A percentile compares a stretch with the other conserved stretches of the same genome.
Conservation (phyloP, 2,797 vertebrate genomes). For the Nothura maculosa region DNA sequence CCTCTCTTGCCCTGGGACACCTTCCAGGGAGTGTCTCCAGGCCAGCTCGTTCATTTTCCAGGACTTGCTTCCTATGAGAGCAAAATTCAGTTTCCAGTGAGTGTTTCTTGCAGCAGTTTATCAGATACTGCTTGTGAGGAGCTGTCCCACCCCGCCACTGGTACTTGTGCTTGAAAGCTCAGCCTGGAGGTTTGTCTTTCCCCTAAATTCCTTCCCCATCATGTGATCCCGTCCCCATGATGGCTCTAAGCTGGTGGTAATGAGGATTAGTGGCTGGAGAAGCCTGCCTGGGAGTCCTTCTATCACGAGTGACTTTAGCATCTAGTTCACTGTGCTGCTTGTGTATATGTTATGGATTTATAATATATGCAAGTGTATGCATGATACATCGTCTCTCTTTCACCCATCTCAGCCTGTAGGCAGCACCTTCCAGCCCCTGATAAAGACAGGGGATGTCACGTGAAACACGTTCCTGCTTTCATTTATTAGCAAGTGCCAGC, state of each 20-base stretch:
- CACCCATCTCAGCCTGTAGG: background rate
- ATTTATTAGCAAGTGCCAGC: background rate
- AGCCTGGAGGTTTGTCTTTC: background rate
- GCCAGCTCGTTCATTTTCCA: background rate
- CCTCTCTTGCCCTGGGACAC: background rate
- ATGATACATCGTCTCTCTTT: background rate
- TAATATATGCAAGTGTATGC: background rate
- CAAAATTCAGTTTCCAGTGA: background rate
- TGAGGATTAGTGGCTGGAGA: background rate
- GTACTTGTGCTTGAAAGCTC: background rate
- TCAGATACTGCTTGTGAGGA: background rate
- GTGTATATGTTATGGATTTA: background rate
- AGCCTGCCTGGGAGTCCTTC: background rate
- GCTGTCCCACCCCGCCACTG: background rate
- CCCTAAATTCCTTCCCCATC: background rate
- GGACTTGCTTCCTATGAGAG: background rate
- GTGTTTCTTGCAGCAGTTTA: background rate
- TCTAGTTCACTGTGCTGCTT: background rate
- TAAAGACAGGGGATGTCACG: background rate
- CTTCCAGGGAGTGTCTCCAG: background rate
- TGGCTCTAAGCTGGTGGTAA: background rate
- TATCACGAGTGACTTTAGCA: background rate
- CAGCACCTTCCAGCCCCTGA: background rate
- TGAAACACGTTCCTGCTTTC: fast-evolving
- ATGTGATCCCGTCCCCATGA: too few relatives aligned